A percentile compares a stretch with the other conserved stretches of the same genome.
These are phyloP conservation scores for Sula dactylatra DNA, from an alignment of 2,113 vertebrate species.

Conservation along the genomic window DNA sequence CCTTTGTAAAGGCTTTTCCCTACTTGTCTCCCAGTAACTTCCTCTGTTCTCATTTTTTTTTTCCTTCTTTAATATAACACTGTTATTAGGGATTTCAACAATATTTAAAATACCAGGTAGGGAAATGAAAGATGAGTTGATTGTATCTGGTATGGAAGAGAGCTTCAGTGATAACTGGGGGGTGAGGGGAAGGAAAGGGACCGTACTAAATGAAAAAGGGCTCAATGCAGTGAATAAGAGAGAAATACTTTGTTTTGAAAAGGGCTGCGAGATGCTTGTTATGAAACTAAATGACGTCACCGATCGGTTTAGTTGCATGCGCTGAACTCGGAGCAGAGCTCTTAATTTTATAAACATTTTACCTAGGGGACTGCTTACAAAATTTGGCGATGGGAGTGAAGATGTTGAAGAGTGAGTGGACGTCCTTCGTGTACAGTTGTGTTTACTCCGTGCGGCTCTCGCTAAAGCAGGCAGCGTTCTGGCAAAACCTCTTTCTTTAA, in stretches of 20 bases:
- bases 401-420: constrained; percentile 84
- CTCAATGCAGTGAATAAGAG: background rate
- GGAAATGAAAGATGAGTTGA: background rate
- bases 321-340: background rate
- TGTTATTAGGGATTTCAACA: background rate
- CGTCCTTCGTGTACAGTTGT: background rate
- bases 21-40: background rate
- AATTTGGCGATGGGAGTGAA: constrained; percentile 82
- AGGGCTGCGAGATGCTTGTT: background rate
- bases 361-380: constrained; percentile 81
- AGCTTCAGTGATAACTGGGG: background rate
- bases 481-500: background rate
- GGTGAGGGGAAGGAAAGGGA: background rate
- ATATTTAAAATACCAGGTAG: background rate
- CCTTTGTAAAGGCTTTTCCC: background rate
- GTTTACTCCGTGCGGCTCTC: background rate
- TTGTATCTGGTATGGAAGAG: background rate
- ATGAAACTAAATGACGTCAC: background rate
- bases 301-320: background rate
- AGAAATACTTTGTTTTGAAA: background rate
- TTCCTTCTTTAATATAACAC: background rate
- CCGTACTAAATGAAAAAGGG: background rate
- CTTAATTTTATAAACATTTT: constrained; percentile 38
- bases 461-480: background rate
- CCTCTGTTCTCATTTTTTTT: background rate